These are phyloP conservation scores for Oeneis ivallda DNA, from an alignment of 2,888 invertebrate species.

Conservation along the genomic window DNA sequence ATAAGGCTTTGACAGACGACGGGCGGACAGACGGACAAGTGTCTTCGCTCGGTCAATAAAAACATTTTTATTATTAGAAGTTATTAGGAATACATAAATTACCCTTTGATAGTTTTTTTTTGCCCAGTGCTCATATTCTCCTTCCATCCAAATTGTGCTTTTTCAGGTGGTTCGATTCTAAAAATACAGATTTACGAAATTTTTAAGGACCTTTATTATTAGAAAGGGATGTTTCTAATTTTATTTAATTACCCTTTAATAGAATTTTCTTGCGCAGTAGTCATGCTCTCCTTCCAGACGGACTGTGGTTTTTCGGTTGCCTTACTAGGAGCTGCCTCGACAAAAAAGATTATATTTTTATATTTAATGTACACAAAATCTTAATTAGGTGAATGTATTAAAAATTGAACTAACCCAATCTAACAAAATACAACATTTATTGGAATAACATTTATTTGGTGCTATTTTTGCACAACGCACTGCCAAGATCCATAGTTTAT, in stretches of 20 bases:
- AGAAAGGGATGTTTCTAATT: not conserved
- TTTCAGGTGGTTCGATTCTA: not conserved
- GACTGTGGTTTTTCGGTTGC: conserved; percentile 54
- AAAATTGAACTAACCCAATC: conserved; percentile 58
- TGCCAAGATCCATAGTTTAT: conserved; percentile 60
- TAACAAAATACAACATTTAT: conserved; percentile 54
- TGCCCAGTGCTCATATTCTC: not conserved
- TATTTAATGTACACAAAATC: not conserved
- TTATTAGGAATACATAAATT: conserved; percentile 14
- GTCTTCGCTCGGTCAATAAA: no score
- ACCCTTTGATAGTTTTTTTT: conserved; percentile 48
- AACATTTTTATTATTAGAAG: not conserved
- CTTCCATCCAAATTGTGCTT: not conserved
- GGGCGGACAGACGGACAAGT: no score
- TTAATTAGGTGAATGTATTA: conserved; percentile 1
- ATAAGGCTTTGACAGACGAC: no score
- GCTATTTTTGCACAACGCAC: conserved; percentile 66
- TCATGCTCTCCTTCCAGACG: conserved; percentile 55
- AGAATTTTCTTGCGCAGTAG: conserved; percentile 16
- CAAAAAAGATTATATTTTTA: conserved; percentile 34
- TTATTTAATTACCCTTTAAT: conserved; percentile 48
- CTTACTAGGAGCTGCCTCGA: conserved; percentile 57
- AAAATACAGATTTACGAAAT: not conserved
- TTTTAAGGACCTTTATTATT: not conserved
- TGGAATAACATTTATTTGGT: conserved; percentile 52